phyloP scores from a whole-genome alignment of 1,140 invertebrate species.

The Drosophila rufa region DNA sequence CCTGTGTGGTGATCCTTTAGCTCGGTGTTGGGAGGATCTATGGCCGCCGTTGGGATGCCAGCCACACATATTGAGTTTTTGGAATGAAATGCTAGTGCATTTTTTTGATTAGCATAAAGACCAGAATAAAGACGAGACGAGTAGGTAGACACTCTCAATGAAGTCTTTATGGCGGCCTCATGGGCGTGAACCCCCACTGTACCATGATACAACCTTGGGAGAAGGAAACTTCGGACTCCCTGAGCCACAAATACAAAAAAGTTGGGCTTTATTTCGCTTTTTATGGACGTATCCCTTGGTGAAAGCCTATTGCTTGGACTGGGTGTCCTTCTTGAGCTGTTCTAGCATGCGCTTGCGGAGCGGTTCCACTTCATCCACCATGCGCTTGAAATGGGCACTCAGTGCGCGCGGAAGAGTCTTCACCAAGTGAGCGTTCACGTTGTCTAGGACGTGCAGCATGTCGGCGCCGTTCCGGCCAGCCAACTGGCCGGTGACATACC shows the following conservation, averaged over 20 bases:
- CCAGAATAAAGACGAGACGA: too few relatives aligned
- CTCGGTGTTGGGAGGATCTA: background rate
- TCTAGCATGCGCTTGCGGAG: slow-evolving; percentile 10
- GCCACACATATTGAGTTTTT: too few relatives aligned
- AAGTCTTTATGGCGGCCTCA: slow-evolving; percentile 44
- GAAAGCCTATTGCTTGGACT: too few relatives aligned
- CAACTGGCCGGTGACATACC: slow-evolving; percentile 48
- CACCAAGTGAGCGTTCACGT: slow-evolving; percentile 32
- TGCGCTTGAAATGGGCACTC: background rate
- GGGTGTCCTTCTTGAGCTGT: background rate
- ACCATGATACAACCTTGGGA: too few relatives aligned
- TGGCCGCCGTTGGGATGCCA: background rate
- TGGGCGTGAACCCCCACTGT: too few relatives aligned
- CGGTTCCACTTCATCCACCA: background rate
- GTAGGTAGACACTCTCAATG: slow-evolving; percentile 30
- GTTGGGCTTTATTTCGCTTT: slow-evolving; percentile 10
- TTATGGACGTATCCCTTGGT: too few relatives aligned
- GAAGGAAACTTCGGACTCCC: background rate
- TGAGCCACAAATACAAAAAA: background rate
- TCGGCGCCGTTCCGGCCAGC: slow-evolving; percentile 21
- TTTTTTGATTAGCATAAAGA: too few relatives aligned
- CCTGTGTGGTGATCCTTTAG: background rate
- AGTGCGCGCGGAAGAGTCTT: slow-evolving; percentile 10
- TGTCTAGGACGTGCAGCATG: slow-evolving; percentile 31
- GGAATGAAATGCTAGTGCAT: too few relatives aligned